Conservation (phyloP, 2,888 invertebrate species). For the Caenorhabditis macrosperma region DNA sequence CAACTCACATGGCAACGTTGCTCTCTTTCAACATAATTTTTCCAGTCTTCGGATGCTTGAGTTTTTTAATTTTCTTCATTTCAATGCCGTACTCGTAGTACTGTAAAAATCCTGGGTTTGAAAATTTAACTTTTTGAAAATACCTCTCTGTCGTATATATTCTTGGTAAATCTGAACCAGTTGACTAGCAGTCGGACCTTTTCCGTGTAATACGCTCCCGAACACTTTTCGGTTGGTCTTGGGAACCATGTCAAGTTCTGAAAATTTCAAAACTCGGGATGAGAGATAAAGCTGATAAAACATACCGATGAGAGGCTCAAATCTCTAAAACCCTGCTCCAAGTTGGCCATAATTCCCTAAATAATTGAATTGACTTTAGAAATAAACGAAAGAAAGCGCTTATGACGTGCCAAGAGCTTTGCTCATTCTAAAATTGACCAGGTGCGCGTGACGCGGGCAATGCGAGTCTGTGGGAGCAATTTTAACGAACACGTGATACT, state of each 20-base stretch:
- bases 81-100: constrained; percentile 36
- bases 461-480: too few species aligned
- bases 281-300: neutral
- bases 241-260: constrained; percentile 35
- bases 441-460: too few species aligned
- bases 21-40: neutral
- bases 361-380: too few species aligned
- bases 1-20: constrained; percentile 18
- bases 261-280: neutral
- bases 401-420: too few species aligned
- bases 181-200: constrained; percentile 50
- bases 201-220: constrained; percentile 13
- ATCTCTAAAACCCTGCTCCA: neutral
- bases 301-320: too few species aligned
- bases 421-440: too few species aligned
- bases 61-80: constrained; percentile 4
- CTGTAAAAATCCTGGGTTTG: neutral
- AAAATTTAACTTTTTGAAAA: neutral
- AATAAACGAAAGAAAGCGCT: too few species aligned
- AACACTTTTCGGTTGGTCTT: constrained; percentile 25
- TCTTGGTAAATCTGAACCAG: constrained; percentile 34
- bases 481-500: too few species aligned
- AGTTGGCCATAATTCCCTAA: too few species aligned
- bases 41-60: neutral
- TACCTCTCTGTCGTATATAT: constrained; percentile 23